Conservation (phyloP, 1,140 invertebrate species). For the Papilio glaucus region DNA sequence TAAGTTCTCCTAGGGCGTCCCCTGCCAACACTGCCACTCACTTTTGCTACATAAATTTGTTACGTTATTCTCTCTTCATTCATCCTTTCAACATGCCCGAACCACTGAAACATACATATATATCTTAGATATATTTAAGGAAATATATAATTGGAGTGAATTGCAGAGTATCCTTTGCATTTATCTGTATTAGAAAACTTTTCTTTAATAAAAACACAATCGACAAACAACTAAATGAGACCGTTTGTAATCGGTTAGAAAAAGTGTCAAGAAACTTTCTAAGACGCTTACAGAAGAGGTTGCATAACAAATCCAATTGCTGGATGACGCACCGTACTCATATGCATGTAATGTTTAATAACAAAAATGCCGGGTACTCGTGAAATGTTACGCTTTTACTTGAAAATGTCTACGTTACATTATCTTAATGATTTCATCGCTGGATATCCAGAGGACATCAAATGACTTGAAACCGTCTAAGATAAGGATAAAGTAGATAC, state of each 20-base stretch:
- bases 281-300: neutral
- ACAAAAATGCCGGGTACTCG: neutral
- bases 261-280: slow-evolving; percentile 4
- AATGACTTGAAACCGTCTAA: no score
- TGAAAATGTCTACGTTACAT: no score
- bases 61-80: no score
- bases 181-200: neutral
- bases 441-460: neutral
- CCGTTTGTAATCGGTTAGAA: neutral
- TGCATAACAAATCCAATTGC: slow-evolving; percentile 5
- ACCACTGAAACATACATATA: no score
- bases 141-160: neutral
- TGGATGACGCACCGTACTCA: no score
- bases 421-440: neutral
- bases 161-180: neutral
- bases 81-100: no score
- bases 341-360: neutral
- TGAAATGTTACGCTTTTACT: neutral
- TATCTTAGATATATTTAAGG: no score
- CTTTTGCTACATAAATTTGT: no score
- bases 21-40: no score
- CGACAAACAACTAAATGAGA: no score
- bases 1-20: no score
- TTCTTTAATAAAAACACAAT: neutral
- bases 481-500: no score